A percentile compares a stretch with the other conserved stretches of the same genome.
Conservation (phyloP, 2,113 vertebrate species). For the Anas platyrhynchos region DNA sequence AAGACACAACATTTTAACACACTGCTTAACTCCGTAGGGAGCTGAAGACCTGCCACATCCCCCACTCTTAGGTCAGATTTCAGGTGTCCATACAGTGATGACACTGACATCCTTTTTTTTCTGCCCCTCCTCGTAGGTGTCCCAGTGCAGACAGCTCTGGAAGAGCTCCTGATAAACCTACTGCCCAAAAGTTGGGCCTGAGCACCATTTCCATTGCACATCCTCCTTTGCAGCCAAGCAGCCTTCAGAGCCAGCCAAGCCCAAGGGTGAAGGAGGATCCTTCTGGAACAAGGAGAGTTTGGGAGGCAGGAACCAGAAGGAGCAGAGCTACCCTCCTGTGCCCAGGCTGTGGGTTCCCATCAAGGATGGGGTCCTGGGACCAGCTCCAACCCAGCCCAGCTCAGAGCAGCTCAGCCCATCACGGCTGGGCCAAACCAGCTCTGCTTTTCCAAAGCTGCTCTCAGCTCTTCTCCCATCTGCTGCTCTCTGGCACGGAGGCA, state of each 20-base stretch:
- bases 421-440: neutral
- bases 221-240: neutral
- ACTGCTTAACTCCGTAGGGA: no score
- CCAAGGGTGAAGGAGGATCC: neutral
- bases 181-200: neutral
- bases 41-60: neutral
- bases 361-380: neutral
- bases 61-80: neutral
- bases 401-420: neutral
- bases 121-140: neutral
- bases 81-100: neutral
- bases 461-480: slow-evolving; percentile 11
- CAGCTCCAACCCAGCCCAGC: neutral
- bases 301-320: neutral
- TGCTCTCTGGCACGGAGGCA: slow-evolving; percentile 16
- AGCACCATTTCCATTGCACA: neutral
- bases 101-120: neutral
- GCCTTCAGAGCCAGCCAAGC: neutral
- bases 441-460: neutral
- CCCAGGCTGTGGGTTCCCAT: neutral
- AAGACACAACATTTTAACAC: neutral
- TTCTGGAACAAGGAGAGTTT: neutral
- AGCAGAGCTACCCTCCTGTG: neutral
- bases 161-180: neutral
- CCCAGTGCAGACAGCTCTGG: neutral